Conservation (phyloP, 92 coral and sea anemone species). For the Pocillopora meandrina region DNA sequence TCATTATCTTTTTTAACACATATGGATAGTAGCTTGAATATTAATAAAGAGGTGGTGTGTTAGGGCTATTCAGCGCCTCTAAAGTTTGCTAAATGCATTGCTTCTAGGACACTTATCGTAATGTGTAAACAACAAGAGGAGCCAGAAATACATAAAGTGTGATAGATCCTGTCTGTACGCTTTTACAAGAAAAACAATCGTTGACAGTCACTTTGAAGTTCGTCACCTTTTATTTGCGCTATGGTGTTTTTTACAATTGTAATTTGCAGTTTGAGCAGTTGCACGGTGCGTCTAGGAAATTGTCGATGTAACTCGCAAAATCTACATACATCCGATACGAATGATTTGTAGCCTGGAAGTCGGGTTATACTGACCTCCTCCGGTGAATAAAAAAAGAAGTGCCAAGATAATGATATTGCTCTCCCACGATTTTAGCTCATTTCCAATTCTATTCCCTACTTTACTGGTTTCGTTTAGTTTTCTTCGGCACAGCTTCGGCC, state of each 20-base stretch:
- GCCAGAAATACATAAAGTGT: neutral
- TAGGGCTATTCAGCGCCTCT: neutral
- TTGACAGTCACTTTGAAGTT: neutral
- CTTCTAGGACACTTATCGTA: neutral
- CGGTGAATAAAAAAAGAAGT: constrained; percentile 1
- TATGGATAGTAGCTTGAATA: neutral
- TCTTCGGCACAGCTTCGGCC: neutral
- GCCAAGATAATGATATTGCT: constrained; percentile 3
- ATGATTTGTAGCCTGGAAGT: neutral
- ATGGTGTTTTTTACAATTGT: too few relatives aligned
- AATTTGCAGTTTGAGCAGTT: neutral
- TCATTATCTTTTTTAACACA: neutral
- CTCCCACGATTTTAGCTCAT: neutral
- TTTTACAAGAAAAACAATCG: neutral
- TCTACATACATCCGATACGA: neutral
- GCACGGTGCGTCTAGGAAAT: neutral
- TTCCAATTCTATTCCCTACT: neutral
- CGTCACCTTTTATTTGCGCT: neutral
- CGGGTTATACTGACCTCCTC: neutral
- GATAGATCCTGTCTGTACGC: constrained; percentile 5
- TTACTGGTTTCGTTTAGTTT: neutral
- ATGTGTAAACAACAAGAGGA: neutral
- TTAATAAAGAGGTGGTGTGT: neutral
- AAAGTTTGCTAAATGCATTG: constrained; percentile 16
- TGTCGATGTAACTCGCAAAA: neutral